Conservation (phyloP, 1,140 invertebrate genomes). For the Drosophila carrolli region DNA sequence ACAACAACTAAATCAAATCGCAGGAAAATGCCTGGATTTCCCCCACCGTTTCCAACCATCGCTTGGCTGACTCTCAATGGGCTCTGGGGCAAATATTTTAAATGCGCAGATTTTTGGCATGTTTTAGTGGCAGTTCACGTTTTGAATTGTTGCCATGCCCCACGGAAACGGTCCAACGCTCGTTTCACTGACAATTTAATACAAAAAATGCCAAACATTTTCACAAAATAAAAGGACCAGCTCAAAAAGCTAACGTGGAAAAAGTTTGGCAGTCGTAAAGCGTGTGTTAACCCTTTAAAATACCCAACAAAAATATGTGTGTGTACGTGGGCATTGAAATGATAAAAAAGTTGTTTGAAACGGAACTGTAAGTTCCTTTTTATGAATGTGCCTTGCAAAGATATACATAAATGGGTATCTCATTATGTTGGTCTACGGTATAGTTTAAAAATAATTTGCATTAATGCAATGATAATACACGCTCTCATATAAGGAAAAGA, state of each 20-base stretch:
- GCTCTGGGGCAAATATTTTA: conserved; percentile 82
- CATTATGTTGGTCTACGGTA: conserved; percentile 18
- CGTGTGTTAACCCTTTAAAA: conserved; percentile 64
- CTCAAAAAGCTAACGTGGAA: conserved; percentile 34
- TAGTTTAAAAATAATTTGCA: conserved; percentile 35
- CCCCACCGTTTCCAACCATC: conserved; percentile 10
- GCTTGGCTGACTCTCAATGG: conserved; percentile 74
- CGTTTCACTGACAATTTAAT: conserved; percentile 82
- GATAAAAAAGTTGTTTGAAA: conserved; percentile 47
- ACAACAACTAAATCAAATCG: conserved; percentile 82
- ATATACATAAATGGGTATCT: conserved; percentile 29
- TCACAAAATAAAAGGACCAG: conserved; percentile 48
- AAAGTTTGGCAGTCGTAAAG: conserved; percentile 58
- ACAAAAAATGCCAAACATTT: conserved; percentile 79
- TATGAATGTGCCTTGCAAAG: conserved; percentile 21
- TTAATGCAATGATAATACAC: conserved; percentile 2
- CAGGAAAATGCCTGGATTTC: conserved; percentile 64
- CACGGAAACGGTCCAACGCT: conserved; percentile 40
- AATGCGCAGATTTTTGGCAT: conserved; percentile 82
- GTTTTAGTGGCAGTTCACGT: conserved; percentile 81
- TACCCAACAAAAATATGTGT: conserved; percentile 21
- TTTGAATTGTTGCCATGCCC: conserved; percentile 75
- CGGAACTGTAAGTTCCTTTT: conserved; percentile 24
- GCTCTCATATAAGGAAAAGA: no score
- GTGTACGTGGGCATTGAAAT: conserved; percentile 12